Conservation (phyloP, 2,797 vertebrate genomes). For the Danio tinwini region DNA sequence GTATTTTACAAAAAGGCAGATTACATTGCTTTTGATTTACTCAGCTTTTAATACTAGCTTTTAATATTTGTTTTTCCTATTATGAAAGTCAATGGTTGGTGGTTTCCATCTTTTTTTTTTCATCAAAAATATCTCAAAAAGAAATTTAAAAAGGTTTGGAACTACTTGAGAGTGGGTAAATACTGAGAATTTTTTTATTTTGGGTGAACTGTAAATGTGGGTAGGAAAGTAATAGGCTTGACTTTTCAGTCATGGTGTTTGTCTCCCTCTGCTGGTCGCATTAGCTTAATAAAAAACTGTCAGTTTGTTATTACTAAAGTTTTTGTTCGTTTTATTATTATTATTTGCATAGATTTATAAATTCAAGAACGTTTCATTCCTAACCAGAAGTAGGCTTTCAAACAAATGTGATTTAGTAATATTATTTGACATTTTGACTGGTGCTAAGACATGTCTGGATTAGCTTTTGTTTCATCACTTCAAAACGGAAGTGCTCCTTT, state of each 20-base stretch:
- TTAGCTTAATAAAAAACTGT: background rate
- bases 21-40: too few relatives aligned
- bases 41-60: too few relatives aligned
- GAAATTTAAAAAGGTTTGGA: too few relatives aligned
- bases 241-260: constrained; percentile 3
- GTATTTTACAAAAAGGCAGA: too few relatives aligned
- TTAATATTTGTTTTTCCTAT: too few relatives aligned
- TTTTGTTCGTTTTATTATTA: background rate
- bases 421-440: background rate
- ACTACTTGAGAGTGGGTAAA: too few relatives aligned
- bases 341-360: background rate
- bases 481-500: background rate
- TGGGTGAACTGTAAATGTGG: background rate
- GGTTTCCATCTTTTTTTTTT: too few relatives aligned
- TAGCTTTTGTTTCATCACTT: background rate
- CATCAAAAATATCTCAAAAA: too few relatives aligned
- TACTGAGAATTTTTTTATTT: too few relatives aligned
- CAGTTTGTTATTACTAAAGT: background rate
- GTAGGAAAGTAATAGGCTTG: background rate
- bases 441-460: background rate
- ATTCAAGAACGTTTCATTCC: background rate
- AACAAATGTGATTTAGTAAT: background rate
- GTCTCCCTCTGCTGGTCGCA: constrained; percentile 50
- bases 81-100: too few relatives aligned
- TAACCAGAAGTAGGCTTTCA: background rate